Conservation (phyloP, 2,113 vertebrate species). For the Epinephelus lanceolatus region DNA sequence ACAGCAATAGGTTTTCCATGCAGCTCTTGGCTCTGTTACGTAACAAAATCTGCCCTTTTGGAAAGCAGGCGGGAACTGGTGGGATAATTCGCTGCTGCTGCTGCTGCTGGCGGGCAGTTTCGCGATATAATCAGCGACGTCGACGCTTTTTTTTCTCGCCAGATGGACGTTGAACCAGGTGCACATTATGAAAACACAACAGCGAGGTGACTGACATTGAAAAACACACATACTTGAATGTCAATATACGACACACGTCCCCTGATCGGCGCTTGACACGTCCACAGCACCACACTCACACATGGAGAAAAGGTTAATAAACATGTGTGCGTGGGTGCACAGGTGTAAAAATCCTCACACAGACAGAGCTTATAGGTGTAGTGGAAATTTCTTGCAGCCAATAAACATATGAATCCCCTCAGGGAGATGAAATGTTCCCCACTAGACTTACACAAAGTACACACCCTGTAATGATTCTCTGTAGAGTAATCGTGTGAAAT, state of each 20-base stretch:
- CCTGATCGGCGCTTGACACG: constrained; percentile 11
- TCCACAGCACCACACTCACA: constrained; percentile 25
- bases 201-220: constrained; percentile 52
- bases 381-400: constrained; percentile 23
- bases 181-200: constrained; percentile 43
- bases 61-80: not conserved
- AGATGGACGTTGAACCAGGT: constrained; percentile 47
- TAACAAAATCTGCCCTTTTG: constrained; percentile 55
- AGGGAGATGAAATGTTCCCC: constrained; percentile 42
- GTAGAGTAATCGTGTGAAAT: constrained; percentile 5
- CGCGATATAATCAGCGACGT: not conserved
- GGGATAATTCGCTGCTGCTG: constrained; percentile 6
- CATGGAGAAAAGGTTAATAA: constrained; percentile 37
- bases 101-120: not conserved
- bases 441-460: constrained; percentile 9
- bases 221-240: constrained; percentile 49
- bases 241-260: constrained; percentile 38
- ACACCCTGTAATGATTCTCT: not conserved
- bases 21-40: constrained; percentile 46
- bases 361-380: constrained; percentile 35
- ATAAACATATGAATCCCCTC: constrained; percentile 37
- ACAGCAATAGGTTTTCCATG: constrained; percentile 60
- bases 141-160: not conserved
- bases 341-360: constrained; percentile 11
- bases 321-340: constrained; percentile 17